phyloP scores from a whole-genome alignment of 1,140 invertebrate species.

The Ylistrum balloti region DNA sequence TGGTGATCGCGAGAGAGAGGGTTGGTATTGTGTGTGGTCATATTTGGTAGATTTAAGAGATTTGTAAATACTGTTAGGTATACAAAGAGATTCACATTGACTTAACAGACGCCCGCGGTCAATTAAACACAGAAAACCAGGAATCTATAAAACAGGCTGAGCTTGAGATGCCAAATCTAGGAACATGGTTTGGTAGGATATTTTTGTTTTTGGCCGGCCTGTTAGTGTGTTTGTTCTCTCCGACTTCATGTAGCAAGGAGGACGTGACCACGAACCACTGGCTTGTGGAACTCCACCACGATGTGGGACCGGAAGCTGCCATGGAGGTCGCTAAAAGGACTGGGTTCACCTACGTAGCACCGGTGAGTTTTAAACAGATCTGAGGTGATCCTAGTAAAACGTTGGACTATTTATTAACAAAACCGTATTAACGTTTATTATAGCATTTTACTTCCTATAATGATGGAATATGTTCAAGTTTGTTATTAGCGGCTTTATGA shows the following conservation, averaged over 20 bases:
- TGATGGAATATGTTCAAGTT: too few species aligned
- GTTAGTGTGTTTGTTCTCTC: constrained; percentile 24
- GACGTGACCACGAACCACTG: constrained; percentile 75
- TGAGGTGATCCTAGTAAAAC: not conserved
- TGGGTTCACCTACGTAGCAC: constrained; percentile 73
- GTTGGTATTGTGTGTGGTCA: not conserved
- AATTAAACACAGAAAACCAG: not conserved
- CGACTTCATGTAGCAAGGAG: constrained; percentile 60
- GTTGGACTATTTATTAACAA: too few species aligned
- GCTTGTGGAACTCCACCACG: constrained; percentile 70
- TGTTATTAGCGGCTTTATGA: too few species aligned
- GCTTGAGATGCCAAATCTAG: constrained; percentile 31
- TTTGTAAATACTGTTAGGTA: not conserved
- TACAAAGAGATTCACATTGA: not conserved
- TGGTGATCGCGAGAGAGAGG: not conserved
- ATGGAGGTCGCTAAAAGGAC: constrained; percentile 70
- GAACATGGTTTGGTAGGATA: constrained; percentile 33
- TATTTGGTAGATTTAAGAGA: constrained; percentile 28
- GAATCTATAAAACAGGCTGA: not conserved
- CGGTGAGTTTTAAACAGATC: constrained; percentile 65
- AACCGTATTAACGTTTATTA: too few species aligned
- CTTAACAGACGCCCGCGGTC: not conserved
- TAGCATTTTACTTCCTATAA: too few species aligned
- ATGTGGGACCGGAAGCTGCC: constrained; percentile 67
- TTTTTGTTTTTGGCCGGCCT: constrained; percentile 1